A percentile compares a stretch with the other conserved stretches of the same genome.
Evolutionary conservation across 2,797 vertebrate species (phyloP).

Genomic region (Limnodromus scolopaceus): DNA sequence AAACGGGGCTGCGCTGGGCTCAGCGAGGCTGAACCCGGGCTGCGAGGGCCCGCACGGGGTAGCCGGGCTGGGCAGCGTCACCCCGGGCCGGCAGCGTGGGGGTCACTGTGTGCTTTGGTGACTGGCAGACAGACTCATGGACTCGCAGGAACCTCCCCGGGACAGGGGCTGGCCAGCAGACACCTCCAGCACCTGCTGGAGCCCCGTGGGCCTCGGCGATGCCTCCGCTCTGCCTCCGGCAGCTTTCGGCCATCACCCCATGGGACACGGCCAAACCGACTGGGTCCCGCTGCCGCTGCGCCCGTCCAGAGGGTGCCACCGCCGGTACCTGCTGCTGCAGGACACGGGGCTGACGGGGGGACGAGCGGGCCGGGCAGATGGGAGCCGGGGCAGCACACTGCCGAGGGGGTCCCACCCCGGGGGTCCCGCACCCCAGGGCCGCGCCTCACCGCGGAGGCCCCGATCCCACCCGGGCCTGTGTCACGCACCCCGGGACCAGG

Average conservation of each 20-base stretch:
- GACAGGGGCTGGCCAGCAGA: rapidly evolving
- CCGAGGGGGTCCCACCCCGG: neutral
- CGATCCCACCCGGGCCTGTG: too few relatives aligned
- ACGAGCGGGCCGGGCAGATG: rapidly evolving
- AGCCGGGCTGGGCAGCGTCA: rapidly evolving
- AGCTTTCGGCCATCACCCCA: rapidly evolving
- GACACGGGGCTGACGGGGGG: neutral
- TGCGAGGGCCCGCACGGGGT: rapidly evolving
- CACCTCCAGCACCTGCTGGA: rapidly evolving
- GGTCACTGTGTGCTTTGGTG: too few relatives aligned
- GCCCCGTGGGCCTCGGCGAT: rapidly evolving
- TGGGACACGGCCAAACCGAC: rapidly evolving
- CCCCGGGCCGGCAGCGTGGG: rapidly evolving
- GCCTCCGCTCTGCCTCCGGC: rapidly evolving
- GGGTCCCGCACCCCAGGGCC: neutral
- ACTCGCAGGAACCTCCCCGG: rapidly evolving
- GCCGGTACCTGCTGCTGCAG: neutral
- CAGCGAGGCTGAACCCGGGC: neutral
- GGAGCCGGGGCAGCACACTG: neutral
- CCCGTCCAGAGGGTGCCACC: rapidly evolving
- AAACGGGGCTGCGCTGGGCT: rapidly evolving
- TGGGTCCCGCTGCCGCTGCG: rapidly evolving
- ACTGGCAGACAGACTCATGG: rapidly evolving
- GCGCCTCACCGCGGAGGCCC: neutral
- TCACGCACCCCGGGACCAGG: neutral